Evolutionary conservation across 2,888 invertebrate species (phyloP).

Genomic region (Dolichomitus sp.): DNA sequence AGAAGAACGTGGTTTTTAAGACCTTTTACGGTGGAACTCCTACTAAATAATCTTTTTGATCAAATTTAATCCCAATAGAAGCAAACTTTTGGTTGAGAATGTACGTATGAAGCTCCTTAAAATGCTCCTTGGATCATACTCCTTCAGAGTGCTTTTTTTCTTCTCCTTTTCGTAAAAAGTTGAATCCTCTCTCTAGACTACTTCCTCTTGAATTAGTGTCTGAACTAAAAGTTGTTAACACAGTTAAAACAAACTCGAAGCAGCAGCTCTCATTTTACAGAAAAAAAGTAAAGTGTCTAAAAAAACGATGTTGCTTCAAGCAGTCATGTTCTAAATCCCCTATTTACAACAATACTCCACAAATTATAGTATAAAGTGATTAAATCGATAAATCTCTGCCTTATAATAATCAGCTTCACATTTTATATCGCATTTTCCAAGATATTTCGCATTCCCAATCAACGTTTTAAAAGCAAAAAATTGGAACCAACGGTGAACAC

Average conservation of each 20-base stretch:
- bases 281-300: neutral
- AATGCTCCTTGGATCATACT: neutral
- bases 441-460: neutral
- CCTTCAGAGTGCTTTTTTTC: neutral
- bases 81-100: too few relatives aligned
- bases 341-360: neutral
- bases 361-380: neutral
- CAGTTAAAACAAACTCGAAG: neutral
- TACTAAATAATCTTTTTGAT: too few relatives aligned
- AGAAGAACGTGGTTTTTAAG: too few relatives aligned
- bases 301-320: neutral
- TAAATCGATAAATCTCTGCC: neutral
- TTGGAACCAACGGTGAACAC: neutral
- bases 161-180: neutral
- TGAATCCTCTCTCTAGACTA: neutral
- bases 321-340: neutral
- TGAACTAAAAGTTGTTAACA: neutral
- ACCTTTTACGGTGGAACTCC: too few relatives aligned
- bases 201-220: neutral
- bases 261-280: neutral
- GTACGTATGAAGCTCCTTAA: neutral
- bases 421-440: neutral
- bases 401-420: neutral
- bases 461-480: neutral
- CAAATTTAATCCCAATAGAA: too few relatives aligned